A percentile compares a stretch with the other conserved stretches of the same genome.
These are phyloP conservation scores for Sesamia nonagrioides DNA, from an alignment of 1,140 invertebrate species.

Conservation along the genomic window DNA sequence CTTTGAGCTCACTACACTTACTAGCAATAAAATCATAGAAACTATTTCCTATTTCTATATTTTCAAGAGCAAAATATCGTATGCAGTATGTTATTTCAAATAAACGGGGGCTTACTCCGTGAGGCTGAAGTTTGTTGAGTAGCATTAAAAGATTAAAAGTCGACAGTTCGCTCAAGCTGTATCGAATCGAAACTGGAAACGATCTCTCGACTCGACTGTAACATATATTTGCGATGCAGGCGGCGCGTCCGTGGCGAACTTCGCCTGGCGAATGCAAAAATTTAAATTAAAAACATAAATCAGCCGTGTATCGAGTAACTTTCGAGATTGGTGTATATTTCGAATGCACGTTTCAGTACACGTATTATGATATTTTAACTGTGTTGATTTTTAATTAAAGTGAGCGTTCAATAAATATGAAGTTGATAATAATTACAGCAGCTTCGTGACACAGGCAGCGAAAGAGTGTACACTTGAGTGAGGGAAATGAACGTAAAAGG, in stretches of 20 bases:
- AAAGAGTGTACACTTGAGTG: conserved; percentile 51
- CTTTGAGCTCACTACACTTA: not conserved
- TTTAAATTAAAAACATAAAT: conserved; percentile 88
- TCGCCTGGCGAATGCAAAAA: conserved; percentile 86
- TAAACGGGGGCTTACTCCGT: conserved; percentile 65
- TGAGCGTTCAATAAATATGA: conserved; percentile 24
- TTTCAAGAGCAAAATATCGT: conserved; percentile 56
- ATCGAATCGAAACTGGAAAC: conserved; percentile 80
- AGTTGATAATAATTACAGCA: conserved; percentile 1
- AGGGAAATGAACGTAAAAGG: conserved; percentile 61
- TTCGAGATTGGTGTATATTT: conserved; percentile 85
- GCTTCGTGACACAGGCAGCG: conserved; percentile 14
- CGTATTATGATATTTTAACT: conserved; percentile 46
- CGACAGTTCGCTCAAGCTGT: conserved; percentile 81
- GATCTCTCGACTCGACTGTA: conserved; percentile 77
- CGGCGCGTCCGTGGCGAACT: conserved; percentile 83
- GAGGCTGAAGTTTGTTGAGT: conserved; percentile 81
- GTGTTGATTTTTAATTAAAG: conserved; percentile 43
- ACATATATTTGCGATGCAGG: conserved; percentile 86
- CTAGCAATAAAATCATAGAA: not conserved
- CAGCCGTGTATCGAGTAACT: conserved; percentile 86
- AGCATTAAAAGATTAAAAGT: conserved; percentile 87
- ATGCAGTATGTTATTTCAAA: conserved; percentile 61
- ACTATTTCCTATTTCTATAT: conserved; percentile 18
- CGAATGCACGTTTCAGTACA: conserved; percentile 73